Conservation (phyloP, 1,140 invertebrate genomes). For the Diachasmimorpha longicaudata region DNA sequence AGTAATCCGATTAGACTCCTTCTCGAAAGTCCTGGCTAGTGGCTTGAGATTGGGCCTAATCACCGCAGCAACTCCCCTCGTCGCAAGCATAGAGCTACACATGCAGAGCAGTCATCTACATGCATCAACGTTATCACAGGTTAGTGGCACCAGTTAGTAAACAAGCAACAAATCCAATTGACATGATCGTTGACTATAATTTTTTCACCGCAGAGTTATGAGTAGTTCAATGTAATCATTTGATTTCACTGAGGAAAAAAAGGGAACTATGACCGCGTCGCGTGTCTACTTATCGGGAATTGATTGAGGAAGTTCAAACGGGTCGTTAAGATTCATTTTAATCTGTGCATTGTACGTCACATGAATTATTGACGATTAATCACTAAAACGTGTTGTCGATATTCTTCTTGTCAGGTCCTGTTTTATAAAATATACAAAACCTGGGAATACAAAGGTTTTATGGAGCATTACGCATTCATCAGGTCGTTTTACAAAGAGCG, state of each 20-base stretch:
- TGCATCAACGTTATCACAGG: slow-evolving; percentile 76
- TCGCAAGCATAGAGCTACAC: slow-evolving; percentile 71
- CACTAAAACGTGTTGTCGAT: slow-evolving; percentile 8
- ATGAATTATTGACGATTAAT: background rate
- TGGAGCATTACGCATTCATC: slow-evolving; percentile 68
- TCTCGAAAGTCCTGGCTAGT: slow-evolving; percentile 79
- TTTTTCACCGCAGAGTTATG: background rate
- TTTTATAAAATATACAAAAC: slow-evolving; percentile 67
- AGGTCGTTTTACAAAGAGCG: slow-evolving; percentile 71
- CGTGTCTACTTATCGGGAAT: slow-evolving; percentile 41
- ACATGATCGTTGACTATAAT: background rate
- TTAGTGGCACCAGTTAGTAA: slow-evolving; percentile 46
- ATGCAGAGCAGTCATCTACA: slow-evolving; percentile 77
- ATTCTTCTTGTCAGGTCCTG: slow-evolving; percentile 64
- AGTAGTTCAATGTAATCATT: background rate
- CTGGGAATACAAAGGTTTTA: slow-evolving; percentile 69
- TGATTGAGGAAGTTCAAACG: slow-evolving; percentile 10
- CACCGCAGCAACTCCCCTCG: slow-evolving; percentile 70
- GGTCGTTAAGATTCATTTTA: background rate
- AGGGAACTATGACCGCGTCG: slow-evolving; percentile 33
- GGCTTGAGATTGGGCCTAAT: slow-evolving; percentile 76
- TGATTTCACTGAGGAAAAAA: background rate
- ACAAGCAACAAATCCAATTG: background rate
- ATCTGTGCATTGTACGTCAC: slow-evolving; percentile 17
- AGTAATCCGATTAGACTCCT: slow-evolving; percentile 79